Percentiles rank a stretch among this genome's conserved stretches.
phyloP scores from a whole-genome alignment of 2,113 vertebrate genomes.

The Stomatorhinus ivindoensis region DNA sequence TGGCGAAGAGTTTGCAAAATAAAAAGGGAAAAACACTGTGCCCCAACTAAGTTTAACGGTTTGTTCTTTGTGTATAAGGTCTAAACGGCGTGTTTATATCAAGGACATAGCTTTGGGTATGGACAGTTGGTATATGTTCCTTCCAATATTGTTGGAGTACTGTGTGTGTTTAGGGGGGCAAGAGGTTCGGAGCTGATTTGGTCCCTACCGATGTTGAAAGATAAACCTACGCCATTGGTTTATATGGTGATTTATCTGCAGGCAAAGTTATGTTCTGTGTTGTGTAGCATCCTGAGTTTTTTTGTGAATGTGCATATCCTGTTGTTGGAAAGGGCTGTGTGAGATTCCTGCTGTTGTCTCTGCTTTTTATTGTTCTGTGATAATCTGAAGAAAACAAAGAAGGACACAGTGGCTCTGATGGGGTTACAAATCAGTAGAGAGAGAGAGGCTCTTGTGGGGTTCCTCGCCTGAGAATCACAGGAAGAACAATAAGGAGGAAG shows the following conservation, averaged over 20 bases:
- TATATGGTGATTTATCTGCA: neutral
- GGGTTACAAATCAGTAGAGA: neutral
- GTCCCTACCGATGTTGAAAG: neutral
- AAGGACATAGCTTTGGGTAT: neutral
- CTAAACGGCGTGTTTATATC: neutral
- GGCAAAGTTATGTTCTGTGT: neutral
- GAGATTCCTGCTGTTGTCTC: conserved; percentile 48
- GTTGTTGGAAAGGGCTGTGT: conserved; percentile 56
- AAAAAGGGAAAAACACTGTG: neutral
- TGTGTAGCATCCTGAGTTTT: neutral
- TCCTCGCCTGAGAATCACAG: conserved; percentile 42
- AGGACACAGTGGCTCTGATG: neutral
- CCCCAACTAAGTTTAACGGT: neutral
- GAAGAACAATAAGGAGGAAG: conserved; percentile 58
- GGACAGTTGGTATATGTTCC: neutral
- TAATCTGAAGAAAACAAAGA: conserved; percentile 45
- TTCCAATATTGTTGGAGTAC: neutral
- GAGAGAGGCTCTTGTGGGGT: neutral
- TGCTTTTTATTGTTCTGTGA: conserved; percentile 59
- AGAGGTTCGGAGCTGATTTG: neutral
- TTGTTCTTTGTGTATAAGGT: neutral
- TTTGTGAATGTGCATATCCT: conserved; percentile 65
- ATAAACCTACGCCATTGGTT: neutral
- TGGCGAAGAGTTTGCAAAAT: neutral
- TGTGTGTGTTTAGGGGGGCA: neutral